These are phyloP conservation scores for Cyclophora punctaria DNA, from an alignment of 2,888 invertebrate species.

Conservation along the genomic window DNA sequence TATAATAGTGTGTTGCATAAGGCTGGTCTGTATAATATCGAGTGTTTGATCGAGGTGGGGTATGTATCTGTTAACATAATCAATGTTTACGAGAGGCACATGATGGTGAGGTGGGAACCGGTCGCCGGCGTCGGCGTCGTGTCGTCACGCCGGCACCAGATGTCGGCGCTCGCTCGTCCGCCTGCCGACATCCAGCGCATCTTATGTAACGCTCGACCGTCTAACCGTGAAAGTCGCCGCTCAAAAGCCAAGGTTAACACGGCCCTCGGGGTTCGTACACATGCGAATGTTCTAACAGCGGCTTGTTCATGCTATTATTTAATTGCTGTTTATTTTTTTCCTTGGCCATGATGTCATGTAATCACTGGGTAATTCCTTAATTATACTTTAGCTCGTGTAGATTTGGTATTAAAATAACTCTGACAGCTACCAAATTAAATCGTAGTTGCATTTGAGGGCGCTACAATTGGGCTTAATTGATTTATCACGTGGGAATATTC, in stretches of 20 bases:
- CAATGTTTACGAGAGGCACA: background rate
- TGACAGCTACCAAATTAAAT: constrained; percentile 27
- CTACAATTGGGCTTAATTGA: constrained; percentile 9
- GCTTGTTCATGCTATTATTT: constrained; percentile 39
- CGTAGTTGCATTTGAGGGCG: background rate
- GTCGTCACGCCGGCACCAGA: constrained; percentile 7
- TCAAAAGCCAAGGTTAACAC: constrained; percentile 73
- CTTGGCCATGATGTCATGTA: constrained; percentile 57
- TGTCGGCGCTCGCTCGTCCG: constrained; percentile 34
- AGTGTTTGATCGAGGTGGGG: too few species aligned
- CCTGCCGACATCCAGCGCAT: constrained; percentile 43
- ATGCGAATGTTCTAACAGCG: constrained; percentile 61
- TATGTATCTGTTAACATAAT: constrained; percentile 11
- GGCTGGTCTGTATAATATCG: too few species aligned
- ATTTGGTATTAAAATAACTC: constrained; percentile 14
- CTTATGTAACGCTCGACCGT: constrained; percentile 67
- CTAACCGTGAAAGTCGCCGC: constrained; percentile 75
- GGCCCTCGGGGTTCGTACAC: constrained; percentile 60
- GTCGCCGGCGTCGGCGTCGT: constrained; percentile 21
- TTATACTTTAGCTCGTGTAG: constrained; percentile 16
- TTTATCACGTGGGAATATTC: constrained; percentile 1
- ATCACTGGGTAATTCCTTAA: constrained; percentile 40
- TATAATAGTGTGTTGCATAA: too few species aligned
- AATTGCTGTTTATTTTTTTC: constrained; percentile 51
- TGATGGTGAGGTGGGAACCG: constrained; percentile 35